Conservation (phyloP, 2,113 vertebrate genomes). For the Mus pahari region DNA sequence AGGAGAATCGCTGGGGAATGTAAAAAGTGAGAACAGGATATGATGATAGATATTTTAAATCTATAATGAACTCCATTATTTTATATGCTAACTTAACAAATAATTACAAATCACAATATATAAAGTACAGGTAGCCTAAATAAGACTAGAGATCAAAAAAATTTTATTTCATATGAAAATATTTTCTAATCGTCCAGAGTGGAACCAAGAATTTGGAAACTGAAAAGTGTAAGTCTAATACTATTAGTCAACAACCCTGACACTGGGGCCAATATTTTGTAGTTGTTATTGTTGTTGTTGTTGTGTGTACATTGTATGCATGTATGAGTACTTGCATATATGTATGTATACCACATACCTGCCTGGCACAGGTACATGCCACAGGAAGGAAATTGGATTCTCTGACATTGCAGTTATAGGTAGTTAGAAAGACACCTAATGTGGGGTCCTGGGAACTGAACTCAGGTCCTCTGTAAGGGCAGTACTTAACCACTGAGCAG, state of each 20-base stretch:
- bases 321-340: background rate
- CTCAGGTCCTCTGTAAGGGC: background rate
- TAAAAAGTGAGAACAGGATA: background rate
- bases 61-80: background rate
- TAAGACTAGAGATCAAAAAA: background rate
- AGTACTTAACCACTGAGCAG: background rate
- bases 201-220: background rate
- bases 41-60: background rate
- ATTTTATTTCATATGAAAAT: slow-evolving; percentile 18
- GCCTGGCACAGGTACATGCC: background rate
- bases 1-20: background rate
- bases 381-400: background rate
- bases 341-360: background rate
- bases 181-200: background rate
- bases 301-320: background rate
- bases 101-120: background rate
- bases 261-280: background rate
- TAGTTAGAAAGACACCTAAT: background rate
- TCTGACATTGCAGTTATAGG: background rate
- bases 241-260: slow-evolving; percentile 1
- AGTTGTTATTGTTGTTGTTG: background rate
- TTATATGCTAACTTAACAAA: background rate
- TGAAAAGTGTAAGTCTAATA: background rate
- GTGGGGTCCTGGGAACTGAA: background rate
- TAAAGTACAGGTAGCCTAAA: background rate